Conservation (phyloP, 2,113 vertebrate genomes). For the Cololabis saira region DNA sequence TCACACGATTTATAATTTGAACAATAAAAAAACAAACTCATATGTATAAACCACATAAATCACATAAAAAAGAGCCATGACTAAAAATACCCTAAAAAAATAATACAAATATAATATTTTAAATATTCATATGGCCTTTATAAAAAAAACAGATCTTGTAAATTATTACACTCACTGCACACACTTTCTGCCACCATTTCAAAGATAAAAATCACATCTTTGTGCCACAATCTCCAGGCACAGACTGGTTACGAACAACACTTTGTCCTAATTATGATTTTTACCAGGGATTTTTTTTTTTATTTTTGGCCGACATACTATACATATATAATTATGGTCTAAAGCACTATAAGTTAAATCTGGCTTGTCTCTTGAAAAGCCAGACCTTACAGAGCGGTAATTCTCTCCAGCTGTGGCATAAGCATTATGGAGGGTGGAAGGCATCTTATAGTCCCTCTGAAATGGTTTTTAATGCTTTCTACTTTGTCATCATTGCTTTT, state of each 20-base stretch:
- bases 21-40: background rate
- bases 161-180: constrained; percentile 12
- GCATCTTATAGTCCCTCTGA: constrained; percentile 10
- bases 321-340: constrained; percentile 78
- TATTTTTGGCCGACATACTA: constrained; percentile 67
- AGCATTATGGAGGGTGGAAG: constrained; percentile 54
- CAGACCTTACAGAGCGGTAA: constrained; percentile 65
- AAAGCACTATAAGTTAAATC: constrained; percentile 74
- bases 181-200: constrained; percentile 17
- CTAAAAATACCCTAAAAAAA: background rate
- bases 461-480: constrained; percentile 11
- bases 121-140: background rate
- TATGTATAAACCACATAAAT: no score
- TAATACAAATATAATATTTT: no score
- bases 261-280: constrained; percentile 68
- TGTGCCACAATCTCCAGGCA: constrained; percentile 13
- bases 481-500: background rate
- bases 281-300: constrained; percentile 70
- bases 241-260: constrained; percentile 27
- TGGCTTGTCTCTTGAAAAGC: constrained; percentile 72
- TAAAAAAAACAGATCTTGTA: background rate
- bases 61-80: background rate
- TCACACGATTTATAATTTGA: background rate
- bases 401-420: constrained; percentile 74
- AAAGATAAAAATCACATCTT: constrained; percentile 21